Evolutionary conservation across 2,888 invertebrate genomes (phyloP).

Genomic region (Papilio gigon): DNA sequence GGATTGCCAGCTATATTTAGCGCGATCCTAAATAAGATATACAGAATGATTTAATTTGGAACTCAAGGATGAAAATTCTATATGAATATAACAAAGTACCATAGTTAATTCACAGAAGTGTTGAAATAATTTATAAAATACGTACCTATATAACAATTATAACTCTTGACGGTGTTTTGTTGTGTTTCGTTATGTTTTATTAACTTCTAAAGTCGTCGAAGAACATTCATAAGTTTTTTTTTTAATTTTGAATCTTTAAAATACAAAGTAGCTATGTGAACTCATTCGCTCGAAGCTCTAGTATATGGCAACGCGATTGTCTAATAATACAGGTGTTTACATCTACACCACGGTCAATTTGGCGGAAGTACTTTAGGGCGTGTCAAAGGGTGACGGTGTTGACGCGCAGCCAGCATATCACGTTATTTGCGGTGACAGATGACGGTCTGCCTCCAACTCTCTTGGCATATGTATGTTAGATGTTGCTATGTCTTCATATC

Average conservation of each 20-base stretch:
- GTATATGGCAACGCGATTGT: neutral
- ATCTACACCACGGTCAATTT: slow-evolving; percentile 24
- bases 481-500: slow-evolving; percentile 16
- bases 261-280: neutral
- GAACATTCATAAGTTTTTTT: too few species aligned
- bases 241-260: too few species aligned
- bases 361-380: slow-evolving; percentile 37
- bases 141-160: neutral
- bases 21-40: slow-evolving; percentile 1
- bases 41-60: slow-evolving; percentile 6
- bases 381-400: slow-evolving; percentile 33
- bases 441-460: slow-evolving; percentile 3
- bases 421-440: slow-evolving; percentile 35
- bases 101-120: neutral
- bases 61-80: neutral
- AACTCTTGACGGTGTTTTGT: too few species aligned
- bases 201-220: too few species aligned
- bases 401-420: slow-evolving; percentile 37
- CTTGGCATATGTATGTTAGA: slow-evolving; percentile 20
- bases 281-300: neutral
- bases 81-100: neutral
- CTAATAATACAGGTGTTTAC: slow-evolving; percentile 29
- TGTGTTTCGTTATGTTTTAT: too few species aligned
- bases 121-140: neutral
- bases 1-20: slow-evolving; percentile 29